Evolutionary conservation across 2,113 vertebrate species (phyloP), one percentile per base, ranked within the genome.

Genomic region (Epinephelus fuscoguttatus): DNA sequence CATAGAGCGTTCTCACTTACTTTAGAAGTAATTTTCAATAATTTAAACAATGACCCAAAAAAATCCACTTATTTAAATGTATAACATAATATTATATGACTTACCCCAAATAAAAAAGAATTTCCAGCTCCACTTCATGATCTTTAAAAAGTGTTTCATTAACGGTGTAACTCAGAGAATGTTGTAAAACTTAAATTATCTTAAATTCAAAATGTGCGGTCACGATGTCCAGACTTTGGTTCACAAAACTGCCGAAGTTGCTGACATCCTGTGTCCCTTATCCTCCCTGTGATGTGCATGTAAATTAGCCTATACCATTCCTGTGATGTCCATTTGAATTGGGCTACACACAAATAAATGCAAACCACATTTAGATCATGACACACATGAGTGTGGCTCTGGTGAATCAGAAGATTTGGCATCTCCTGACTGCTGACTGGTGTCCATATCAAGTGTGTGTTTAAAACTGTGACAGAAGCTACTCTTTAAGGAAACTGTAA

Each of bases 41-140:
- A 18, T 21, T 53, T 53, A 5, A 61, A 19, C 14, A 61, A 21
- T 17, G 30, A 62, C 8, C 12, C 18, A 6, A 5, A 19, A 50
- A 50, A 6, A 37, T 37, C 45, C 4, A 47, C 7, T 17, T 0
- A 47, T 19, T 19, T 6, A 37, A 33, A 53, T n/a, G 19, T 70
- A 19, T 45, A 12, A 8, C 10, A 45, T 45, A 45, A 45, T 11
- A 11, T 19, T 40, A 13, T n/a, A 17, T 10, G 2, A 74, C 82
- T 84, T 53, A 84, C 82, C 82, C 73, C 52, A 73, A 68, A 78
- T 30, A 13, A 68, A 42, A 15, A 47, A 2, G 0, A 21, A 47
- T 23, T 19, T 72, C 53, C 49, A 37, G 1, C 21, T 45, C 61
- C 27, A n/a, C 8, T 64, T 40, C 81, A 77, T 83, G 60, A 37